Evolutionary conservation across 2,113 vertebrate genomes (phyloP), one percentile per base, ranked within the genome.

Genomic region (Myanophis thanlyinensis): DNA sequence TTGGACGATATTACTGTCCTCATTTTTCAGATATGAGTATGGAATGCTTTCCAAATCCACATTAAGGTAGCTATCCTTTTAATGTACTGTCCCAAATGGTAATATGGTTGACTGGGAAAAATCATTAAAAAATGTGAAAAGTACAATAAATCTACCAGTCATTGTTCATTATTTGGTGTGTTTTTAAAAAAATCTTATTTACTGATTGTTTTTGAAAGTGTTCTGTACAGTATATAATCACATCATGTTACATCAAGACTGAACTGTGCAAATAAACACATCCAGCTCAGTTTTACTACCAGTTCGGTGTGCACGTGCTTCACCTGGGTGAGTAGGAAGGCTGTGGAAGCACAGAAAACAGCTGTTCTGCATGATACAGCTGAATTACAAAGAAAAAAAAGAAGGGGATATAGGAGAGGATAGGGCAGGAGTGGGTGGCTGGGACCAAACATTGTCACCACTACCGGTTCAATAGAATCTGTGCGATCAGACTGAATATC

Each of bases 41-140:
- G 93, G 92, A 93, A 88, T 8, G 59, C 53, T 90, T 94, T 90
- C 93, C 87, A 92, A 91, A 93, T 94, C 94, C 89, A 90, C 94
- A 47, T 85, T 67, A 92, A 59, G 95, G 11, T 48, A 93, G 88
- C 89, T 92, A 48, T 91, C 93, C 88, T 80, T 89, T 67, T 88
- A 93, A 49, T 67, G 91, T 59, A 0, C 20, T 89, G 27, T n/a
- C 49, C 90, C 90, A 87, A 89, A 94, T 91, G 89, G 92, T 47
- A 1, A 7, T 1, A 0, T 4, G n/a, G 88, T 23, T 51, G 92
- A 20, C 88, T n/a, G n/a, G n/a, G n/a, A 92, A 56, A 12, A 93
- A 90, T 62, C 52, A 93, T 90, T 90, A 91, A n/a, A 95, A 18
- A 85, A 93, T 90, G 91, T 40, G 94, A 93, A 40, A 93, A 30